Evolutionary conservation across 2,113 vertebrate species (phyloP), one percentile per base, ranked within the genome.

Genomic region (Jaculus jaculus): DNA sequence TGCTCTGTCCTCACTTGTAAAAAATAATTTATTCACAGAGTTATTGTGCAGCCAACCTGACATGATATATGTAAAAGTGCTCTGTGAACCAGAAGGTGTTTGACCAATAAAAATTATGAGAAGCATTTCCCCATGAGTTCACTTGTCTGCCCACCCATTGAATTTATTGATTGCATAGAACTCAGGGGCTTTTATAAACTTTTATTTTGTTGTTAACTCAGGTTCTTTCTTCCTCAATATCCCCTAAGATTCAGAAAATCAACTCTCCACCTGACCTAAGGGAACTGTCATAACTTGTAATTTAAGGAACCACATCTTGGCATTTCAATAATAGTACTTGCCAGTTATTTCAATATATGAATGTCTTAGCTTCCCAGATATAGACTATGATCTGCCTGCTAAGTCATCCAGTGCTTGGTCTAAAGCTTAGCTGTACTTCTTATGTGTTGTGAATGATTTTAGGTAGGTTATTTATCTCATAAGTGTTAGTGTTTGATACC

Each of bases 131-230:
- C 37, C 26, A 2, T 1, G 54, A 47, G 21, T 60, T 84, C 30
- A 92, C 54, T 77, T 34, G 7, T 78, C 58, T 89, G 61, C 39
- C 34, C 23, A 68, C 39, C 32, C 68, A 11, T 0, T 84, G 68
- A 21, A 9, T 73, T 92, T 93, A 84, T 73, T 72, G 37, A 84
- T 80, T 87, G 30, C 4, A n/a, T 90, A 85, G 10, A 79, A 84
- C 30, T 65, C 65, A 54, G 68, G 68, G 24, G 63, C 47, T 82
- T 91, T 89, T 89, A 26, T 54, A 84, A 89, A 89, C 42, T 84
- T 92, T 84, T 73, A 69, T 92, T 89, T 74, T 77, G 66, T 87
- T 84, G 3, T 82, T 66, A 93, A 91, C 26, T 91, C 63, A 66
- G n/a, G 23, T 17, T 58, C 17, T 74, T 87, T 89, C 24, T 11